phyloP scores from a whole-genome alignment of 2,113 vertebrate genomes.

The Pomatorhinus ruficollis region DNA sequence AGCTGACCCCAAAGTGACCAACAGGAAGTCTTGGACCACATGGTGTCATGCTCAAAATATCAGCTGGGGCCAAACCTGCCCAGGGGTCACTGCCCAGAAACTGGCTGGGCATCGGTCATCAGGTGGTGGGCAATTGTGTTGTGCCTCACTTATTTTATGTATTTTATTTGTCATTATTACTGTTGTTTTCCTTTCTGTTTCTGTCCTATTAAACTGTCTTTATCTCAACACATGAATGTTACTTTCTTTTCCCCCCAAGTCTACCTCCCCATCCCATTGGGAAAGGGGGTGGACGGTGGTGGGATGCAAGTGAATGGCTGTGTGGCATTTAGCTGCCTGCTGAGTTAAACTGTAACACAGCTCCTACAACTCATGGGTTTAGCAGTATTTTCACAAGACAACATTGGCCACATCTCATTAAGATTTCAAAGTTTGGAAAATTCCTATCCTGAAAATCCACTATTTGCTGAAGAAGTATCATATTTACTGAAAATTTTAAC shows the following conservation, averaged over 20 bases:
- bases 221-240: background rate
- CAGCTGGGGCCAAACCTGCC: background rate
- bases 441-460: background rate
- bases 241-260: fast-evolving
- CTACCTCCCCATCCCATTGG: background rate
- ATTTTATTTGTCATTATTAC: background rate
- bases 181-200: background rate
- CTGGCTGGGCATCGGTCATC: background rate
- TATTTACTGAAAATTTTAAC: background rate
- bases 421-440: background rate
- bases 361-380: background rate
- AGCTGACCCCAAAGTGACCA: background rate
- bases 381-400: background rate
- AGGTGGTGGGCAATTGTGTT: background rate
- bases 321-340: background rate
- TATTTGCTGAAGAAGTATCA: background rate
- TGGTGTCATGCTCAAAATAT: background rate
- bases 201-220: background rate
- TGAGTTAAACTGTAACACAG: background rate
- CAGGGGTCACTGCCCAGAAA: background rate
- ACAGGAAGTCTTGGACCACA: background rate
- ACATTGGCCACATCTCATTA: background rate
- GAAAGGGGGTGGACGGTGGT: background rate
- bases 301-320: background rate
- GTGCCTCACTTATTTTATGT: background rate